Conservation (phyloP, 2,113 vertebrate species). For the Ursus arctos region DNA sequence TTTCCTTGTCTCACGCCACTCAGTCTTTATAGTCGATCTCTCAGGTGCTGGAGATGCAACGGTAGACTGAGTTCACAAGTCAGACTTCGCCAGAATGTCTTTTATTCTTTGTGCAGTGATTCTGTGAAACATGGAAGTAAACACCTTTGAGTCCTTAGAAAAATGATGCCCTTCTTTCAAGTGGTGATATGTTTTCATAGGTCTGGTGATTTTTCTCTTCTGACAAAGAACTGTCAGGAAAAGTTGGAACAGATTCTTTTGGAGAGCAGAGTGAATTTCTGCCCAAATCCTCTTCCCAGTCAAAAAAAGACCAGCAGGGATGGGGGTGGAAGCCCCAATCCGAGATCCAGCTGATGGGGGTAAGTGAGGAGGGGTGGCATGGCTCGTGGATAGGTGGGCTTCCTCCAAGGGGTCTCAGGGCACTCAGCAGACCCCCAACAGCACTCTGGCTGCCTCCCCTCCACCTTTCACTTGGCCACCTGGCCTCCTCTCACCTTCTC, state of each 20-base stretch:
- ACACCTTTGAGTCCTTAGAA: neutral
- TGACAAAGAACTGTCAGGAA: neutral
- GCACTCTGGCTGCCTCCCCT: neutral
- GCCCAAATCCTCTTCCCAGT: neutral
- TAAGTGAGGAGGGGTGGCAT: neutral
- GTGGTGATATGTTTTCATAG: neutral
- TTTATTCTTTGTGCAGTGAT: too few relatives aligned
- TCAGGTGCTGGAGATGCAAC: neutral
- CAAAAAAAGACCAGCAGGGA: neutral
- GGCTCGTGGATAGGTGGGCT: neutral
- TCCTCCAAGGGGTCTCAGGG: neutral
- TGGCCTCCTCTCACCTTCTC: neutral
- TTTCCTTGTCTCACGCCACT: neutral
- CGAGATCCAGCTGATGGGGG: neutral
- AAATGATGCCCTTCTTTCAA: neutral
- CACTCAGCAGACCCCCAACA: rapidly evolving
- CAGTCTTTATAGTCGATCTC: neutral
- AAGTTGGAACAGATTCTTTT: neutral
- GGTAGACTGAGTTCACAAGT: neutral
- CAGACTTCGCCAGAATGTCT: neutral
- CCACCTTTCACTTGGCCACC: neutral
- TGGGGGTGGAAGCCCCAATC: too few relatives aligned
- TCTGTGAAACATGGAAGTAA: neutral
- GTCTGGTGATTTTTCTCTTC: neutral
- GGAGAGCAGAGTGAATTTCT: neutral